Percentiles rank a stretch among this genome's conserved stretches.
Evolutionary conservation across 2,113 vertebrate genomes (phyloP).

Genomic region (Numenius arquata): DNA sequence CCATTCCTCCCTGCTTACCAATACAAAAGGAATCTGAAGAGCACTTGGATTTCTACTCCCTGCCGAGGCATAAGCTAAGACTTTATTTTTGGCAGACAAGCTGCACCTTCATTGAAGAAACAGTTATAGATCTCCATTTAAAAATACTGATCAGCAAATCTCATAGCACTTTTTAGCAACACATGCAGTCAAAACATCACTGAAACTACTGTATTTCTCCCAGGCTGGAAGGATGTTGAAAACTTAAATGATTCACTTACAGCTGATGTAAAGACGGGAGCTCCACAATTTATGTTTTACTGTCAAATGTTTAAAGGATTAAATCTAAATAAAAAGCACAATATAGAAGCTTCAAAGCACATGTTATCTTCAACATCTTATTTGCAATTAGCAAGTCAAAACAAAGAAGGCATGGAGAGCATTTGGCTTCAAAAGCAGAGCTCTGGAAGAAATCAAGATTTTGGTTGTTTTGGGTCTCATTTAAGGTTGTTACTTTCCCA

Average conservation of each 20-base stretch:
- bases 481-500: slow-evolving; percentile 23
- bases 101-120: slow-evolving; percentile 5
- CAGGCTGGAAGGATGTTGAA: slow-evolving; percentile 32
- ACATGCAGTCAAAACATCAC: slow-evolving; percentile 44
- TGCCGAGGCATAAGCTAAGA: neutral
- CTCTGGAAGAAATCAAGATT: slow-evolving; percentile 45
- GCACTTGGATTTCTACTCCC: neutral
- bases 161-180: slow-evolving; percentile 32
- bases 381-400: slow-evolving; percentile 62
- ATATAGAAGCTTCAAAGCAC: slow-evolving; percentile 47
- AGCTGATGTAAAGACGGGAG: slow-evolving; percentile 28
- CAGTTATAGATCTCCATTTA: slow-evolving; percentile 9
- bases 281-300: slow-evolving; percentile 27
- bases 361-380: slow-evolving; percentile 37
- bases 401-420: slow-evolving; percentile 9
- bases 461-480: slow-evolving; percentile 6
- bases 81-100: slow-evolving; percentile 9
- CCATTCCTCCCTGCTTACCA: neutral
- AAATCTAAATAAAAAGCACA: slow-evolving; percentile 53
- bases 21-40: slow-evolving; percentile 4
- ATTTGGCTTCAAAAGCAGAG: slow-evolving; percentile 40
- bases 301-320: slow-evolving; percentile 53
- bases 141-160: slow-evolving; percentile 48
- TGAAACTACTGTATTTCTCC: neutral
- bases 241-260: slow-evolving; percentile 34